Evolutionary conservation across 2,113 vertebrate genomes (phyloP).

Genomic region (Gambusia holbrooki): DNA sequence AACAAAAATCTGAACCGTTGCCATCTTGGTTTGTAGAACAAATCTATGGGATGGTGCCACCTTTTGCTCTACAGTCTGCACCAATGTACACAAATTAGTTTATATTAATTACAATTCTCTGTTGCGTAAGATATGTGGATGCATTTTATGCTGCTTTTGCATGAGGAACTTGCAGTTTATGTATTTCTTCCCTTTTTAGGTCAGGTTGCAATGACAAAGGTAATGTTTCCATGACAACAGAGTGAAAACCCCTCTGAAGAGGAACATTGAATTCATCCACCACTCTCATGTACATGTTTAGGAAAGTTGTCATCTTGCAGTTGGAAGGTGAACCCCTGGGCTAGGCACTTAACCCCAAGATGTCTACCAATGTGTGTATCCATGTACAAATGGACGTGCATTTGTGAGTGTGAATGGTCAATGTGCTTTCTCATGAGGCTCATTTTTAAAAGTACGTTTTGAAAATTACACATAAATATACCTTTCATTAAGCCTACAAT

Average conservation of each 20-base stretch:
- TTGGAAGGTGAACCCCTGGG: no score
- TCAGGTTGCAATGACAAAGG: neutral
- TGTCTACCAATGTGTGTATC: no score
- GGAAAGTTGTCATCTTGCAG: no score
- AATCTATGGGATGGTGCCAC: neutral
- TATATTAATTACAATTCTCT: neutral
- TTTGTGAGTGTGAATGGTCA: no score
- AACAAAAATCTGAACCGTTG: constrained; percentile 32
- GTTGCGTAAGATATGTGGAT: neutral
- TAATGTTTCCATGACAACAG: constrained; percentile 28
- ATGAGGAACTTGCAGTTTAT: neutral
- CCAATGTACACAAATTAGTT: neutral
- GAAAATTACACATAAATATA: neutral
- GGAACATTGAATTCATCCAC: constrained; percentile 1
- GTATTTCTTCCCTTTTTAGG: neutral
- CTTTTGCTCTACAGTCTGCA: neutral
- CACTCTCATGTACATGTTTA: neutral
- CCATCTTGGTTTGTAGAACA: neutral
- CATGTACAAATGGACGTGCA: no score
- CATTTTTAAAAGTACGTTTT: neutral
- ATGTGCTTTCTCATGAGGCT: neutral
- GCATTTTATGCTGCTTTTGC: neutral
- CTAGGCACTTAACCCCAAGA: no score
- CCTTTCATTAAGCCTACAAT: neutral
- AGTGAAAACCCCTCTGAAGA: constrained; percentile 18